A percentile compares a stretch with the other conserved stretches of the same genome.
These are phyloP conservation scores for Paratilapia polleni DNA, from an alignment of 2,113 vertebrate species.

Conservation along the genomic window DNA sequence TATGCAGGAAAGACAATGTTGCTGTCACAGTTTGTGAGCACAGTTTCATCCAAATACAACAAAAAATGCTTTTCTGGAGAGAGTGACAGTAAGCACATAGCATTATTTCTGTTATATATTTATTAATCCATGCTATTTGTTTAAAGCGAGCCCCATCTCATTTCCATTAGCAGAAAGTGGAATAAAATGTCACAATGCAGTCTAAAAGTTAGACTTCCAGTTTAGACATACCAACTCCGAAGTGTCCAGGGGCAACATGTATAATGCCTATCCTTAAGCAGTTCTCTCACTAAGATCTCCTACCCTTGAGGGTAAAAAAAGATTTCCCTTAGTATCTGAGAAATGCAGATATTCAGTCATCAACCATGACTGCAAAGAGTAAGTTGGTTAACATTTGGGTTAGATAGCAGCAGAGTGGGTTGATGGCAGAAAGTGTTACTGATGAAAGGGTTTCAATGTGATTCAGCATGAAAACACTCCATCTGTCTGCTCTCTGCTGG, in stretches of 20 bases:
- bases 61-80: not conserved
- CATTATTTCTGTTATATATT: not conserved
- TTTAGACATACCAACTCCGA: not conserved
- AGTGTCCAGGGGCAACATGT: not conserved
- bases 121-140: not conserved
- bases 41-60: not conserved
- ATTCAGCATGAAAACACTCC: constrained; percentile 59
- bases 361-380: constrained; percentile 9
- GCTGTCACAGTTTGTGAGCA: not conserved
- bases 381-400: constrained; percentile 54
- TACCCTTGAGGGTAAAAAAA: not conserved
- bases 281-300: not conserved
- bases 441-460: constrained; percentile 53
- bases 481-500: constrained; percentile 48
- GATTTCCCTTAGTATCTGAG: constrained; percentile 1
- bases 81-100: not conserved
- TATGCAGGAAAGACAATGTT: accelerated
- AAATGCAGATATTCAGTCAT: constrained; percentile 1
- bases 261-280: not conserved
- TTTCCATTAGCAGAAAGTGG: not conserved
- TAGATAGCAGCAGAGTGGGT: constrained; percentile 57
- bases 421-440: constrained; percentile 38
- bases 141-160: not conserved
- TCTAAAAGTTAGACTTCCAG: not conserved
- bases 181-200: too few species aligned